phyloP scores from a whole-genome alignment of 2,113 vertebrate species.

The Cryptotis parvus region DNA sequence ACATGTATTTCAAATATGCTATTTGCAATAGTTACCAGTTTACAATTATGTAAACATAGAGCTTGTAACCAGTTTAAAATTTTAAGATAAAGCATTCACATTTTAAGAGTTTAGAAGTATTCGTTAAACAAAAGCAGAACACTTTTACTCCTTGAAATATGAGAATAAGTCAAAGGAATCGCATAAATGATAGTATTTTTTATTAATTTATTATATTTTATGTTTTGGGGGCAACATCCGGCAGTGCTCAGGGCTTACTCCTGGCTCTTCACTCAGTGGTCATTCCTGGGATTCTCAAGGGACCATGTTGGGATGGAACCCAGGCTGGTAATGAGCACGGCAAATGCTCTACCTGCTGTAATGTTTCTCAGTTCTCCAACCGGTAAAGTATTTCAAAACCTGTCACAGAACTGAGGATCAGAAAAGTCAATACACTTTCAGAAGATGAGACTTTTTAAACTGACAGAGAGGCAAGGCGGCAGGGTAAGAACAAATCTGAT shows the following conservation, averaged over 20 bases:
- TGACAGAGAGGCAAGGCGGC: not conserved
- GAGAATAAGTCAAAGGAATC: not conserved
- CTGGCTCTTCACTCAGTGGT: too few species aligned
- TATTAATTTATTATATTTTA: too few species aligned
- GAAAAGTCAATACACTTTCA: not conserved
- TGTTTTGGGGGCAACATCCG: too few species aligned
- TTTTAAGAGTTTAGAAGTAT: not conserved
- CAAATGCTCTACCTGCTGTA: too few species aligned
- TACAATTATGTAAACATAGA: not conserved
- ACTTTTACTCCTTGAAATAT: not conserved
- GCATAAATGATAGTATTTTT: too few species aligned
- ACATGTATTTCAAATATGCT: not conserved
- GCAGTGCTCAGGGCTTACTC: too few species aligned
- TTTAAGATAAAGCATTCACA: not conserved
- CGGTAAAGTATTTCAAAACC: not conserved
- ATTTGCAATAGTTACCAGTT: too few species aligned
- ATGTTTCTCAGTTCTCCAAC: not conserved
- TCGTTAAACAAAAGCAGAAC: not conserved
- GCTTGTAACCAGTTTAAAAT: not conserved
- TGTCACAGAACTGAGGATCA: not conserved
- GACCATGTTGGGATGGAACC: too few species aligned
- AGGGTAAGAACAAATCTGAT: not conserved
- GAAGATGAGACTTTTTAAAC: not conserved
- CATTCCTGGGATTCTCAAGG: too few species aligned
- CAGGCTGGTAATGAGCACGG: too few species aligned